Conservation (phyloP, 1,140 invertebrate species). For the Limonius californicus region DNA sequence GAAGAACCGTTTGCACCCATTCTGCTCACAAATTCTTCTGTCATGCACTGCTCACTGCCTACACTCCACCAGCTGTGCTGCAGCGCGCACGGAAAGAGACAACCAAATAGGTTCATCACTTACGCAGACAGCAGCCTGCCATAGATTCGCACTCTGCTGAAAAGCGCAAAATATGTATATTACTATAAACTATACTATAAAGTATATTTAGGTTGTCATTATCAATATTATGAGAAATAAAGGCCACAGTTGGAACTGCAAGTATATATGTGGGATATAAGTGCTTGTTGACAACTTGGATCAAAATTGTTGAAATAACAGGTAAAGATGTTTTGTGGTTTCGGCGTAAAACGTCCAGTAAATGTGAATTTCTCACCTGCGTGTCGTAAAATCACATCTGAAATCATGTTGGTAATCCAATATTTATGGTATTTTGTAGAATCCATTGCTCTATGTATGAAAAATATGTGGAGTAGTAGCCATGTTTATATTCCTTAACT, state of each 20-base stretch:
- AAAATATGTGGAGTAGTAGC: conserved; percentile 34
- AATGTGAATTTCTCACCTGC: neutral
- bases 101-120: conserved; percentile 59
- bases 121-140: conserved; percentile 17
- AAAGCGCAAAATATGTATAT: no score
- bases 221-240: no score
- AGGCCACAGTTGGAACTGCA: no score
- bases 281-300: no score
- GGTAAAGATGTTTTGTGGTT: no score
- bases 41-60: conserved; percentile 48
- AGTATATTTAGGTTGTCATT: no score
- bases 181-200: no score
- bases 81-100: conserved; percentile 57
- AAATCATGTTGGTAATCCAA: neutral
- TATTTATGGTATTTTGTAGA: neutral
- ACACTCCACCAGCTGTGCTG: conserved; percentile 55
- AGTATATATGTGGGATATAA: neutral
- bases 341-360: no score
- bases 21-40: conserved; percentile 52
- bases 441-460: neutral
- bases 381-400: neutral
- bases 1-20: conserved; percentile 47
- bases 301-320: no score
- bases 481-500: conserved; percentile 37
- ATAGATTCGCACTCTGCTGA: neutral